Percentiles rank a stretch among this genome's conserved stretches.
Conservation (phyloP, 1,140 invertebrate genomes). For the Anastrepha obliqua region DNA sequence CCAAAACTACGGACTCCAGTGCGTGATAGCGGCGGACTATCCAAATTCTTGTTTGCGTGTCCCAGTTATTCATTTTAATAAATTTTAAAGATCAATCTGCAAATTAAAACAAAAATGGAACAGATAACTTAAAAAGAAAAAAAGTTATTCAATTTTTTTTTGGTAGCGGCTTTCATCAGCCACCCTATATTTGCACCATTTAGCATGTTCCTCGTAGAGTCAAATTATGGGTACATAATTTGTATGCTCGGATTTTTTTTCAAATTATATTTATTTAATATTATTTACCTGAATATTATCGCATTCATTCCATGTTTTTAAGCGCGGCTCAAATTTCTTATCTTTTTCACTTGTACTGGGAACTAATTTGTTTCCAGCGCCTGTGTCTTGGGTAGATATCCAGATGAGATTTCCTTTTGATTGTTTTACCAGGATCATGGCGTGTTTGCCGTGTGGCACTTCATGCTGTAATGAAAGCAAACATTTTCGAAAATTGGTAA, state of each 20-base stretch:
- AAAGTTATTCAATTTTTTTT: neutral
- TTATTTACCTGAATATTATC: conserved; percentile 84
- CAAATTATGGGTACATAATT: neutral
- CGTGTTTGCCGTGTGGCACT: conserved; percentile 87
- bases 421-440: conserved; percentile 87
- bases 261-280: conserved; percentile 56
- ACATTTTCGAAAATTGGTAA: too few species aligned
- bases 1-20: too few species aligned
- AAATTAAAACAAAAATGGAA: too few species aligned
- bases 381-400: conserved; percentile 81
- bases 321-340: conserved; percentile 75
- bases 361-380: conserved; percentile 67
- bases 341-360: conserved; percentile 72
- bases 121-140: too few species aligned
- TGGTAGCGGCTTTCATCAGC: neutral
- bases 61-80: too few species aligned
- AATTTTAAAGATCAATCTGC: too few species aligned
- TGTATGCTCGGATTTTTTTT: neutral
- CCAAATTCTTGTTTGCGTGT: too few species aligned
- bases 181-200: too few species aligned
- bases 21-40: too few species aligned
- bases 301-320: conserved; percentile 87
- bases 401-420: conserved; percentile 88
- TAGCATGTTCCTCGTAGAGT: neutral
- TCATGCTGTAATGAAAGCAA: conserved; percentile 78